Base-by-base conservation (phyloP, 2,888 invertebrate species). In the Cheilosia vulpina region DNA sequence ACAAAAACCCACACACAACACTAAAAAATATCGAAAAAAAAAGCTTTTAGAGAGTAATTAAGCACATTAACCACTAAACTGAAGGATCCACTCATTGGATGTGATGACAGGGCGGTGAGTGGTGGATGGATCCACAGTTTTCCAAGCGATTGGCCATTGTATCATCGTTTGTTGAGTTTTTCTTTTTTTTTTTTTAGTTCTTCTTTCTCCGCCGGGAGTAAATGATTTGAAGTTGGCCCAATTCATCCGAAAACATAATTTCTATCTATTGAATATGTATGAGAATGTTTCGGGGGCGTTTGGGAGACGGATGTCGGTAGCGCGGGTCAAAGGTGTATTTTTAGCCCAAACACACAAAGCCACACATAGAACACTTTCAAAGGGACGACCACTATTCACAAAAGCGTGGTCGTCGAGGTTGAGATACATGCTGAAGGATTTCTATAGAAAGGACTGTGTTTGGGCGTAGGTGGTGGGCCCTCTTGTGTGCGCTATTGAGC, bases 131-230 rank as follows among this genome's bases (percentile, higher is more conserved):
- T 41, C 24, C 24, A 24, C 52, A 21, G 63, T 84, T 84, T 84
- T 84, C 79, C 73, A 75, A 63, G 45, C 79, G 79, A 84, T 79
- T 84, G 79, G 52, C 73, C 60, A 65, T 43, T 60, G 60, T 65
- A 60, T 31, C 55, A 17, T 50, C 31, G 58, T 62, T 65, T 31
- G 52, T 21, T n/a, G 21, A 34, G 24, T 24, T 19, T 21, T n/a
- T 21, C 6, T 1, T 27, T 27, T 7, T 27, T 27, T 27, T 5
- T 6, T 27, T 27, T 0, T 6, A 1, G 4, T 6, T n/a, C 19
- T 53, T n/a, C 13, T 55, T 5, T 31, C 24, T 34, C 31, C 43
- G 47, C 38, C 7, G 31, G 47, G 45, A 62, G 52, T 77, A 62
- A 53, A 47, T 62, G 69, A 68, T 57, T 78, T 19, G 34, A 69